Conservation (phyloP, 2,888 invertebrate genomes). For the Tricholauxania praeusta region DNA sequence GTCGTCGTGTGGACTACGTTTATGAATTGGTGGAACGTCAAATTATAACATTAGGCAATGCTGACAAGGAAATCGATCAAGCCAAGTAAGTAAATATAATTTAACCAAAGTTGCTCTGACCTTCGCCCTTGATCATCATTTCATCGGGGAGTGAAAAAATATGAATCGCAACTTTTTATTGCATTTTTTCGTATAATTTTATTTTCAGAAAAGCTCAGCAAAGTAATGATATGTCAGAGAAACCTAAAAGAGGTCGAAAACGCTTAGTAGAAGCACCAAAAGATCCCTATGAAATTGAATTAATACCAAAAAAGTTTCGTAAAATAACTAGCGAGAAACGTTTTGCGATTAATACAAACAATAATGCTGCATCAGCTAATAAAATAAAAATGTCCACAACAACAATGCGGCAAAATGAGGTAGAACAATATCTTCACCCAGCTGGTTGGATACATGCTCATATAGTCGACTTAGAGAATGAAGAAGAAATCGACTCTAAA, state of each 20-base stretch:
- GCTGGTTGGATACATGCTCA: conserved; percentile 57
- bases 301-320: conserved; percentile 57
- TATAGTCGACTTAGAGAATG: conserved; percentile 62
- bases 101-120: neutral
- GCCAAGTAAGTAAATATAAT: conserved; percentile 13
- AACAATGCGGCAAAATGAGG: conserved; percentile 38
- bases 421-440: conserved; percentile 58
- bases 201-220: conserved; percentile 39
- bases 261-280: conserved; percentile 51
- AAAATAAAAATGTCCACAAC: neutral
- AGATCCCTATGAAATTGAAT: conserved; percentile 56
- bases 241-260: conserved; percentile 54
- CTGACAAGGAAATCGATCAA: conserved; percentile 47
- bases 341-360: conserved; percentile 44
- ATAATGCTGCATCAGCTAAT: conserved; percentile 36
- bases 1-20: conserved; percentile 60
- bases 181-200: neutral
- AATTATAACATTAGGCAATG: conserved; percentile 52
- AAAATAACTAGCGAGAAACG: conserved; percentile 56
- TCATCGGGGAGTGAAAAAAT: too few species aligned
- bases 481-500: conserved; percentile 62
- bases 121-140: too few species aligned
- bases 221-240: conserved; percentile 38
- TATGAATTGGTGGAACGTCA: conserved; percentile 56
- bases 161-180: too few species aligned